Conservation (phyloP, 23 tunicate genomes). For the Trididemnum miniatum region DNA sequence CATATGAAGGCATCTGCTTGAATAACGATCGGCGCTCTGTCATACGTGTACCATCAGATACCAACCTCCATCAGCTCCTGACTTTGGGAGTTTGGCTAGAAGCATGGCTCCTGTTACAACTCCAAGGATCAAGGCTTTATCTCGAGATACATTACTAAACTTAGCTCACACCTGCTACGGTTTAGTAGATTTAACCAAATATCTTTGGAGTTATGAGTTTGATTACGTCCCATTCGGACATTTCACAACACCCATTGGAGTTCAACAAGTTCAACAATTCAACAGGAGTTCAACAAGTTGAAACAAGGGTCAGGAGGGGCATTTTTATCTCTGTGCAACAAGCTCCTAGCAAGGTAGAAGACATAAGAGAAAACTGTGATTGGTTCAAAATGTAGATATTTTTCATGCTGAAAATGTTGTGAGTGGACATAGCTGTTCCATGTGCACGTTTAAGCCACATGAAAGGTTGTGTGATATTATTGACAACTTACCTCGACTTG, state of each 20-base stretch:
- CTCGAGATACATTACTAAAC: background rate
- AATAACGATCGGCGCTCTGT: background rate
- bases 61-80: background rate
- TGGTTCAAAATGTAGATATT: background rate
- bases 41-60: background rate
- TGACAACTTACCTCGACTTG: background rate
- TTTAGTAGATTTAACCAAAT: background rate
- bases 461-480: background rate
- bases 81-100: background rate
- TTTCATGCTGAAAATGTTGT: background rate
- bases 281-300: background rate
- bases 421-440: background rate
- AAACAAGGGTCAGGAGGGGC: background rate
- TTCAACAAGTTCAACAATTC: background rate
- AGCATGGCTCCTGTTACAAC: background rate
- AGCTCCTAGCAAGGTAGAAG: background rate
- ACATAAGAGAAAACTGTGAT: background rate
- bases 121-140: background rate
- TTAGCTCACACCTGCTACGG: background rate
- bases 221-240: background rate
- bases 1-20: background rate
- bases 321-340: conserved; percentile 1
- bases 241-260: too few relatives aligned
- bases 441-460: background rate
- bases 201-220: background rate